Base-by-base conservation (phyloP, 64 coral and sea anemone species). In the Porites lutea region DNA sequence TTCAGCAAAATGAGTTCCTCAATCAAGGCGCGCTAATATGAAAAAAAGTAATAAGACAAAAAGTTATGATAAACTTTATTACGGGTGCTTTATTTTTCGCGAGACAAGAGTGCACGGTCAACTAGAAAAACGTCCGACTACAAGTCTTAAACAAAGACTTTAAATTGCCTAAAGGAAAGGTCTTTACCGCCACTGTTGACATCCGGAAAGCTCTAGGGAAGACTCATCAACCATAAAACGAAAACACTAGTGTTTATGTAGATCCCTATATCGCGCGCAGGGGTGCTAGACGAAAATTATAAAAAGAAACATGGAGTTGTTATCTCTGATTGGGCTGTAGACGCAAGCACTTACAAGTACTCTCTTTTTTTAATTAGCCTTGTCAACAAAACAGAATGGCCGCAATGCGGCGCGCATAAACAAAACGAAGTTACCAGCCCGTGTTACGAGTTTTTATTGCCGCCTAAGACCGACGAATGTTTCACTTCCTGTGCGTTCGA, bases 361-460 rank as follows among this genome's bases (percentile, higher is more conserved):
- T 70, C 85, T 76, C 75, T 70, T 71, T 79, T 37, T 79, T 93
- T 93, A 93, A 93, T 93, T 93, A 87, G 91, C 82, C 47, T 78
- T 61, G 73, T 87, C 83, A 71, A 86, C 82, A 93, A 87, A n/a
- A 57, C 61, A 78, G 47, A 52, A 52, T 48, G 8, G 7, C 82
- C 65, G 64, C 83, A 93, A 93, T 78, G 73, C 73, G 82, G 91
- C 82, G 44, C 73, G 82, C 16, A 51, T 68, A 68, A 87, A 87
- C 83, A 93, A 77, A 87, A 79, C 47, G 57, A 58, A 67, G 22
- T 77, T 66, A 87, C 48, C 63, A 75, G 75, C 43, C 72, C 73
- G 91, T 87, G 82, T 78, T 45, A 93, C 54, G 74, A 87, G 82
- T 43, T 75, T 92, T 92, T 92, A 86, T 92, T 92, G 71, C 82